Evolutionary conservation across 1,140 invertebrate species (phyloP), one percentile per base, ranked within the genome.

Genomic region (Drosophila burlai): DNA sequence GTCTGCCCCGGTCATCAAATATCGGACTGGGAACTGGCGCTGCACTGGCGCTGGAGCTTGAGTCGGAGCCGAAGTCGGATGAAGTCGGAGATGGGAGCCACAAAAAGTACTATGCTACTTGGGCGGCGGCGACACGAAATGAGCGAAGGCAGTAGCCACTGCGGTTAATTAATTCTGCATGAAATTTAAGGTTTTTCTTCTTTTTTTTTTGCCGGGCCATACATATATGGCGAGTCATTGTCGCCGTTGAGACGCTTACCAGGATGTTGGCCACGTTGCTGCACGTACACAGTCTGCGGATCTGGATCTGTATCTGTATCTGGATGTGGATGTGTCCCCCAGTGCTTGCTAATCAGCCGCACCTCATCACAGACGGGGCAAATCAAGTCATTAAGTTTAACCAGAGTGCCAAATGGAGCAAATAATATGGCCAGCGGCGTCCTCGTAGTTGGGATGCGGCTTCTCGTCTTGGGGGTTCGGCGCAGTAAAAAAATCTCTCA

Each of bases 121-220:
- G 83, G 83, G 83, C 83, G 83, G 74, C 75, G 80, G 67, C 83
- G 76, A 79, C 83, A 86, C 83, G 83, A 87, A 86, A 77, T 55
- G 80, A 66, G 67, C 67, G 60, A 62, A 66, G 55, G 80, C 58
- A 72, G 82, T 63, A 76, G 77, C 63, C 80, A 76, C 81, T 54
- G 81, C 71, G 83, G 78, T 92, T 92, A 92, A 92, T 92, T 92
- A 92, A 92, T 92, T 92, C 91, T 83, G 81, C 86, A 90, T 91
- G 85, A 91, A 91, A 86, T 91, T 91, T 90, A 74, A 90, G 71
- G 81, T 54, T 90, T 74, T 67, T 49, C 42, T 34, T 49, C 21
- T 29, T 59, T 55, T 34, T 49, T 29, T 59, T 55, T 40, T 50
- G 55, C 45, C 26, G 46, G 40, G 43, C 46, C 16, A 68, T 59